Evolutionary conservation across 2,113 vertebrate species (phyloP), one percentile per base, ranked within the genome.

Genomic region (Cnemophilus loriae): DNA sequence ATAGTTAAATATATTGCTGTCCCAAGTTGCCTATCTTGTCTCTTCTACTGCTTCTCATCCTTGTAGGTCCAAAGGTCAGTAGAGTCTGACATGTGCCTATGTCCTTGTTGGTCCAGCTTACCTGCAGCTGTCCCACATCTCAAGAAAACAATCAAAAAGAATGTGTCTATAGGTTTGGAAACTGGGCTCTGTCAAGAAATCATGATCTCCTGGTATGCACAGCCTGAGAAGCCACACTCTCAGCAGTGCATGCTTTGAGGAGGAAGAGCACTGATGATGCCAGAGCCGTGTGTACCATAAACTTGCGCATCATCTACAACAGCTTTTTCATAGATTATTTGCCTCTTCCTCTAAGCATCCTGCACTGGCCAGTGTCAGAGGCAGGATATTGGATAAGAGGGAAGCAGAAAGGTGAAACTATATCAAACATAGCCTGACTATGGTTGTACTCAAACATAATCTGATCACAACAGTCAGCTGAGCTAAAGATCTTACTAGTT

Each of bases 181-280:
- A 42, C 1, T 50, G 7, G 6, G 2, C 22, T 80, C 15, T 60
- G 10, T 50, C 13, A 42, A 46, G n/a, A 78, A 89, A 46, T 57
- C 3, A 13, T 28, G 3, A 26, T 69, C 28, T 60, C 49, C 19
- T 39, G n/a, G 24, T 32, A 44, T 7, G 6, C 0, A 1, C 0
- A 4, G 6, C 24, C 52, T 71, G 57, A 64, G 47, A 76, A 84
- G 28, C 52, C 60, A 26, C 42, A 19, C 13, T 42, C 12, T 63
- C 33, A 39, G 35, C 8, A 35, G 32, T 52, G 30, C 44, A 9
- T 20, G 4, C 21, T 7, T 3, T 44, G 30, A 83, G 27, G 7
- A 82, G 26, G 6, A 75, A 33, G 13, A 79, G 6, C 16, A 20
- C 19, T n/a, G n/a, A 17, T 60, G 26, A 16, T 37, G 20, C 23